Base-by-base conservation (phyloP, 2,888 invertebrate genomes). In the Meta bourneti region DNA sequence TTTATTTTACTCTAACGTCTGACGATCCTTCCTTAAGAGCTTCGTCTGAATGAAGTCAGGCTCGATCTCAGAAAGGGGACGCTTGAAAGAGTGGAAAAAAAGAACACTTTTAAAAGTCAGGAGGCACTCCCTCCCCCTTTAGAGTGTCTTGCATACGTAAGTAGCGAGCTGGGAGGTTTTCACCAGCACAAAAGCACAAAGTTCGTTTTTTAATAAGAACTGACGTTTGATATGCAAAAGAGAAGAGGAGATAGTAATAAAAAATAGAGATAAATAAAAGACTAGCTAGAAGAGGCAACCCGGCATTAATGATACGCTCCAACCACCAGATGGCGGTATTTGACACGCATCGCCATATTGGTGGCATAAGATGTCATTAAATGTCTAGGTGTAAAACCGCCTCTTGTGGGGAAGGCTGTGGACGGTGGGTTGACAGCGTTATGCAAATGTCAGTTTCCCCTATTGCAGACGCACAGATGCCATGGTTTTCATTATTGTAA, bases 201-300 rank as follows among this genome's bases (percentile, higher is more conserved):
- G 89, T 89, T 84, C 84, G 89, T 89, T 89, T 89, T 89, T 89
- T 89, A 89, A 89, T 89, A 89, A 89, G 89, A 75, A 79, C 74
- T 89, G 89, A 89, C 89, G 89, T 89, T 89, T 89, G 89, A 89
- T 89, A 89, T 89, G 89, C 89, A 89, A 89, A 89, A 83, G 70
- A 89, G 89, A 51, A 19, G 71, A 71, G 85, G 71, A 71, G 69
- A 34, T 13, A 70, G 70, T 48, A 51, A 71, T 52, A 54, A 80
- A 87, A 72, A 79, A 54, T 48, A 54, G 52, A 84, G 83, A 84
- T 84, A 84, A 84, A 84, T 84, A 75, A 74, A 75, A 61, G 72
- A 49, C 11, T 20, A 71, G 49, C 20, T 70, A 51, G 70, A 82
- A 61, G 71, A 74, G 61, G 84, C 75, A 82, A 61, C 51, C 19